Percentiles rank a stretch among this genome's conserved stretches.
Conservation (phyloP, 2,888 invertebrate species). For the Drosophila mimetica region DNA sequence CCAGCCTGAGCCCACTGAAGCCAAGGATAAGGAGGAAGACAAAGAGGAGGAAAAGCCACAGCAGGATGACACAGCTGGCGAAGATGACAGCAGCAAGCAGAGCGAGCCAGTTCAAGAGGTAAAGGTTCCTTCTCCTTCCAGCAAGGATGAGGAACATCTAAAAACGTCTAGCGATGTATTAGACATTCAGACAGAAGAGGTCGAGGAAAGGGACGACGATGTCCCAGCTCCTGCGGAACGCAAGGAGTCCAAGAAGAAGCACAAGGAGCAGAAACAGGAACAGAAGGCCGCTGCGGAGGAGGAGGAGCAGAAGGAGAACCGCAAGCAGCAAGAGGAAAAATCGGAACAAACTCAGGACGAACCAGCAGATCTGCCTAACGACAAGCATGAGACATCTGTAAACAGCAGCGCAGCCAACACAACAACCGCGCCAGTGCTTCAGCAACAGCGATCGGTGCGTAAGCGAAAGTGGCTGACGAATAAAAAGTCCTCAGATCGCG, state of each 20-base stretch:
- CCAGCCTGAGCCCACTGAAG: slow-evolving; percentile 16
- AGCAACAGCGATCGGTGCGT: slow-evolving; percentile 81
- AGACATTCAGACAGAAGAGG: slow-evolving; percentile 70
- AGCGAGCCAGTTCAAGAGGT: slow-evolving; percentile 52
- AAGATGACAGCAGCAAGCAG: slow-evolving; percentile 20
- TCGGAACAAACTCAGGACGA: slow-evolving; percentile 21
- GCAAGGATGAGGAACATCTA: slow-evolving; percentile 70
- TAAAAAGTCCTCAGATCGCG: slow-evolving; percentile 84
- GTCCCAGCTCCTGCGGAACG: slow-evolving; percentile 33
- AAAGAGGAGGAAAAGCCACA: slow-evolving; percentile 14
- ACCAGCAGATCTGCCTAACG: slow-evolving; percentile 29
- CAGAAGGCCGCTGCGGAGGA: slow-evolving; percentile 25
- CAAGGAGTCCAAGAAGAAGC: slow-evolving; percentile 29
- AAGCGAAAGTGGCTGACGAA: slow-evolving; percentile 83
- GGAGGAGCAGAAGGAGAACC: slow-evolving; percentile 64
- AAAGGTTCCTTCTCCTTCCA: slow-evolving; percentile 72
- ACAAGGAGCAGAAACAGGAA: slow-evolving; percentile 30
- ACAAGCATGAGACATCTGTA: slow-evolving; percentile 54
- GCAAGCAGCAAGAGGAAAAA: slow-evolving; percentile 40
- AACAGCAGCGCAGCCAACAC: slow-evolving; percentile 9
- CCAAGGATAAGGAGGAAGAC: slow-evolving; percentile 29
- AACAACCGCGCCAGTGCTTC: slow-evolving; percentile 29
- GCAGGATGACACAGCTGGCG: slow-evolving; percentile 12
- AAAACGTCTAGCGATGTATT: slow-evolving; percentile 79
- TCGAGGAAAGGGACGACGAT: slow-evolving; percentile 54